Evolutionary conservation across 2,113 vertebrate genomes (phyloP).

Genomic region (Notothenia coriiceps): DNA sequence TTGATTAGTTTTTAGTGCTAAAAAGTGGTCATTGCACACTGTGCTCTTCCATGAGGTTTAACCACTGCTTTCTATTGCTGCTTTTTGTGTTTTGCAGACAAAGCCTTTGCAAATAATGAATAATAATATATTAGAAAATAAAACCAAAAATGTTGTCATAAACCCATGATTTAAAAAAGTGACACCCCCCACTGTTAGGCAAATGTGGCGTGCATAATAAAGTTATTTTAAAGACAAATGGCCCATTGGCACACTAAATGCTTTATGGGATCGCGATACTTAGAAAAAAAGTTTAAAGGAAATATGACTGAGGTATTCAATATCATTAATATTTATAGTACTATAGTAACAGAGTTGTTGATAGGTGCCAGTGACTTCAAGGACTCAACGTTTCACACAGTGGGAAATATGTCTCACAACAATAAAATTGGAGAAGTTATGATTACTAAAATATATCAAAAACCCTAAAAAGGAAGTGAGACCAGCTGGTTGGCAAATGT

Average conservation of each 20-base stretch:
- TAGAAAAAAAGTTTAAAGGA: not conserved
- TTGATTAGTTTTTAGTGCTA: constrained; percentile 1
- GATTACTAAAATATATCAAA: not conserved
- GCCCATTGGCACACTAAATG: no score
- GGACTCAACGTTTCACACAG: not conserved
- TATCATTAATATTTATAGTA: not conserved
- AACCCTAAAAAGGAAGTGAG: not conserved
- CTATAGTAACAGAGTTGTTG: not conserved
- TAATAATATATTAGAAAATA: not conserved
- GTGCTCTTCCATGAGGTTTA: not conserved
- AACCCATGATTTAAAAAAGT: not conserved
- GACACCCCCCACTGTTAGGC: not conserved
- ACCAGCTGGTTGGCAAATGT: not conserved
- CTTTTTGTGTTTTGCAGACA: not conserved
- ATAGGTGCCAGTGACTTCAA: not conserved
- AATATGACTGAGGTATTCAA: not conserved
- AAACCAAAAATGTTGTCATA: not conserved
- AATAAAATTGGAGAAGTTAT: constrained; percentile 31
- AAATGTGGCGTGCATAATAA: not conserved
- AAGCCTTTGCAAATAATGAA: not conserved
- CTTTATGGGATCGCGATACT: not conserved
- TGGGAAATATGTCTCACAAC: not conserved
- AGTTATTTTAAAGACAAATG: not conserved
- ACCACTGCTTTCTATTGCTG: not conserved
- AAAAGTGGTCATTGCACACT: not conserved